Evolutionary conservation across 2,888 invertebrate species (phyloP), one percentile per base, ranked within the genome.

Genomic region (Rhagonycha lutea): DNA sequence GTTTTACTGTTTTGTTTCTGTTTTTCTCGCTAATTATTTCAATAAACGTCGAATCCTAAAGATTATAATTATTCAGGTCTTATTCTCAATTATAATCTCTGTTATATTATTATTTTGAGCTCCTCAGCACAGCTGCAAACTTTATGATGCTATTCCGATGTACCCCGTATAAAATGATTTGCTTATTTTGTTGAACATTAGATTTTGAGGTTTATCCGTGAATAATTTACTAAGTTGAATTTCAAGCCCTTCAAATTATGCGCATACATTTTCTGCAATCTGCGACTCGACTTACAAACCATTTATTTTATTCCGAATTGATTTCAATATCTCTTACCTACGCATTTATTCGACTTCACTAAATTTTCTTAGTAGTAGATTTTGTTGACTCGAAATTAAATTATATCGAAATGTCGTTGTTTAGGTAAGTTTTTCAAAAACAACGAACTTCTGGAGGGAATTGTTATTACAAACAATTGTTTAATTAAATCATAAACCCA

Each of bases 231-330:
- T 74, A 74, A 78, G 73, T 76, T 73, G 70, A 60, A 75, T 73
- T 78, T 76, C 75, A 69, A 68, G 71, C 70, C 73, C 68, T 71
- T 73, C 76, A 76, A 76, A 78, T 78, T 78, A 78, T 78, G 78
- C 78, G 78, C 78, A 78, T 78, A 76, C 24, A 78, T 78, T 78
- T 78, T 70, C 70, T 61, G 69, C 78, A 78, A 78, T 78, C 78
- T 75, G 78, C 72, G 73, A 68, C 72, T 70, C 78, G 68, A 78
- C 75, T 75, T 75, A 75, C 78, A 68, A 75, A 74, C 71, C 75
- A 73, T 75, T 78, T 78, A 75, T 78, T 78, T 78, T 71, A 71
- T 70, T 71, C 72, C 63, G 73, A 76, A 76, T 76, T 76, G 76
- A 76, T 76, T 77, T 77, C 74, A 77, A 77, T 77, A 77, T 74